Conservation (phyloP, 1,140 invertebrate genomes). For the Drosophila obscura region DNA sequence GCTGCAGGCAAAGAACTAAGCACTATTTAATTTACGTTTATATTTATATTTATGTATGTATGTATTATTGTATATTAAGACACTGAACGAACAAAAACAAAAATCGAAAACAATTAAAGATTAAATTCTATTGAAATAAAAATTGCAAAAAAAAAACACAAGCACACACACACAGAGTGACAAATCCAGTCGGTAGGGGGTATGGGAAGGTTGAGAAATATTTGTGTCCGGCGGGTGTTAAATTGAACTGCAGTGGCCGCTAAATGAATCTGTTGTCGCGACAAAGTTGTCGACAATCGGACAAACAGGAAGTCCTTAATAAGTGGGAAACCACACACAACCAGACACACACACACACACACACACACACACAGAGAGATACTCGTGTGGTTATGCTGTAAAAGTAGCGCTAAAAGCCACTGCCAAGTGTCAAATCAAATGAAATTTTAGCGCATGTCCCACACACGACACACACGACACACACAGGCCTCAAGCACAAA, state of each 20-base stretch:
- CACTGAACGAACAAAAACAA: slow-evolving; percentile 41
- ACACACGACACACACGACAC: slow-evolving; percentile 47
- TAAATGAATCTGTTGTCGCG: slow-evolving; percentile 82
- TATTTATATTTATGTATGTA: slow-evolving; percentile 39
- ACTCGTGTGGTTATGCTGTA: slow-evolving; percentile 1
- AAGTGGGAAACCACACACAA: slow-evolving; percentile 38
- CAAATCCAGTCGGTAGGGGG: not conserved
- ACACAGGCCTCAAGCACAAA: slow-evolving; percentile 1
- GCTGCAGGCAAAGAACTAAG: slow-evolving; percentile 71
- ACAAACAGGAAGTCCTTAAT: slow-evolving; percentile 79
- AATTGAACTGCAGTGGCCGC: slow-evolving; percentile 76
- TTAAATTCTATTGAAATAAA: slow-evolving; percentile 72
- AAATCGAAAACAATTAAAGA: slow-evolving; percentile 58
- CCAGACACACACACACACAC: slow-evolving; percentile 8
- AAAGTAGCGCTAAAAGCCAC: slow-evolving; percentile 53
- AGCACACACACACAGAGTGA: slow-evolving; percentile 7
- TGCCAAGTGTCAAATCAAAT: slow-evolving; percentile 77
- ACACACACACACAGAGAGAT: not conserved
- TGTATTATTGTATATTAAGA: slow-evolving; percentile 57
- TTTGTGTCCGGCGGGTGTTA: slow-evolving; percentile 37
- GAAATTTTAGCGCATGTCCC: slow-evolving; percentile 71
- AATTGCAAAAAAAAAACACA: slow-evolving; percentile 24
- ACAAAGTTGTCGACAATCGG: slow-evolving; percentile 67
- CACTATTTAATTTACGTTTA: slow-evolving; percentile 71
- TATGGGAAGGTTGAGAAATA: slow-evolving; percentile 18